Conservation (phyloP, 35 echinoderm and acorn worm genomes). For the Holothuria glaberrima region DNA sequence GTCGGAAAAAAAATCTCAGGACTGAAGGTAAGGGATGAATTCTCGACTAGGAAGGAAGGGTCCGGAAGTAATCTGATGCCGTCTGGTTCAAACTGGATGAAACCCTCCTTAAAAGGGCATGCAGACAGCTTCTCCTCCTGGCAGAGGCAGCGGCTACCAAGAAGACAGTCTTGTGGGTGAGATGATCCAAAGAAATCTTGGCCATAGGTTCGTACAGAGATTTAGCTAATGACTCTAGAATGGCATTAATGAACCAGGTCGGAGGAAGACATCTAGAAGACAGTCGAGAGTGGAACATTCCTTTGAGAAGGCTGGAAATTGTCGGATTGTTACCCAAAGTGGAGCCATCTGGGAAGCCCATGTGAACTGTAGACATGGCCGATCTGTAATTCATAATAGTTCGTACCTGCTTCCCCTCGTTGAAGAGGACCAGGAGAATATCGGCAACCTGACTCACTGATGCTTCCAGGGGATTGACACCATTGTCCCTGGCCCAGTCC, state of each 20-base stretch:
- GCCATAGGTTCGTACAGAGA: background rate
- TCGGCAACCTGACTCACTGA: no score
- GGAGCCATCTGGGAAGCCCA: background rate
- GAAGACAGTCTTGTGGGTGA: background rate
- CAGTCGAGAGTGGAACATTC: background rate
- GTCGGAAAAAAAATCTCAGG: background rate
- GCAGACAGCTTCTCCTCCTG: background rate
- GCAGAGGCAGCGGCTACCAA: background rate
- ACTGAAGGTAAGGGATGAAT: background rate
- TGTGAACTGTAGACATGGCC: background rate
- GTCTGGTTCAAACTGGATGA: background rate
- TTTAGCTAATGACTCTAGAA: background rate
- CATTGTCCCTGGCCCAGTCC: no score
- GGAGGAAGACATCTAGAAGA: background rate
- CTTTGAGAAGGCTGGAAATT: background rate
- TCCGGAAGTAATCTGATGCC: background rate
- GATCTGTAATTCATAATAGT: background rate
- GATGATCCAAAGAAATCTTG: background rate
- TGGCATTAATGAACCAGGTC: background rate
- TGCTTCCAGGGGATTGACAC: no score
- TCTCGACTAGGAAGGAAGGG: no score
- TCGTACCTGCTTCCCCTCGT: background rate
- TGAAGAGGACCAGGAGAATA: background rate
- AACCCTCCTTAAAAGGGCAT: background rate
- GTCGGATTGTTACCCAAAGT: background rate